Conservation (phyloP, 1,140 invertebrate genomes). For the Stegodyphus dumicola region DNA sequence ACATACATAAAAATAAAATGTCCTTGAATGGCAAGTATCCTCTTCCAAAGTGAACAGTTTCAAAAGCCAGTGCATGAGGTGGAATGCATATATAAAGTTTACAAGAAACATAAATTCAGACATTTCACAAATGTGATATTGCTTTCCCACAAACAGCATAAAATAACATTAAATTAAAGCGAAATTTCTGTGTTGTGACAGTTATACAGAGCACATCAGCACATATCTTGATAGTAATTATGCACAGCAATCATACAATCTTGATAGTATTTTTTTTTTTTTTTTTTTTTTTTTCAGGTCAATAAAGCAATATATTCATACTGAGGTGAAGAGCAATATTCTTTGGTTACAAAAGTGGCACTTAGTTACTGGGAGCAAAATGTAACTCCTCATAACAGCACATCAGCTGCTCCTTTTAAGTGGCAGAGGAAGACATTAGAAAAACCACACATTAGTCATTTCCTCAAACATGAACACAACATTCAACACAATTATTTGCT, state of each 20-base stretch:
- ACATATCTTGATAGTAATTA: not conserved
- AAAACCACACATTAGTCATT: not conserved
- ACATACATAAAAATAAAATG: too few relatives aligned
- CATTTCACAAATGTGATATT: too few relatives aligned
- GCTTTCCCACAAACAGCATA: too few relatives aligned
- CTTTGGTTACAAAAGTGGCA: not conserved
- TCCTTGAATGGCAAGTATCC: too few relatives aligned
- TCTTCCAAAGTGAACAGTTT: too few relatives aligned
- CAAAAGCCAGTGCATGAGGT: not conserved
- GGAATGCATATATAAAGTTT: not conserved
- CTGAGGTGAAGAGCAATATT: not conserved
- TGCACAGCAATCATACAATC: not conserved
- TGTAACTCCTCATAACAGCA: not conserved
- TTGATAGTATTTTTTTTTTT: not conserved
- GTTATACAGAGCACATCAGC: not conserved
- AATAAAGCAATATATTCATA: too few relatives aligned
- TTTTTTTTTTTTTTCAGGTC: too few relatives aligned
- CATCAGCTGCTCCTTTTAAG: conserved; percentile 2
- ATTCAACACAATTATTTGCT: conserved; percentile 22
- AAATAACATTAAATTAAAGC: too few relatives aligned
- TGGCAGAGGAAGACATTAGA: conserved; percentile 21
- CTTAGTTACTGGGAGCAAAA: not conserved
- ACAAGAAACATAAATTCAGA: not conserved
- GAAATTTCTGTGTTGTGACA: not conserved
- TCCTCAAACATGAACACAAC: conserved; percentile 4